These are phyloP conservation scores for Brienomyrus longianalis DNA, from an alignment of 2,113 vertebrate genomes.

Conservation along the genomic window DNA sequence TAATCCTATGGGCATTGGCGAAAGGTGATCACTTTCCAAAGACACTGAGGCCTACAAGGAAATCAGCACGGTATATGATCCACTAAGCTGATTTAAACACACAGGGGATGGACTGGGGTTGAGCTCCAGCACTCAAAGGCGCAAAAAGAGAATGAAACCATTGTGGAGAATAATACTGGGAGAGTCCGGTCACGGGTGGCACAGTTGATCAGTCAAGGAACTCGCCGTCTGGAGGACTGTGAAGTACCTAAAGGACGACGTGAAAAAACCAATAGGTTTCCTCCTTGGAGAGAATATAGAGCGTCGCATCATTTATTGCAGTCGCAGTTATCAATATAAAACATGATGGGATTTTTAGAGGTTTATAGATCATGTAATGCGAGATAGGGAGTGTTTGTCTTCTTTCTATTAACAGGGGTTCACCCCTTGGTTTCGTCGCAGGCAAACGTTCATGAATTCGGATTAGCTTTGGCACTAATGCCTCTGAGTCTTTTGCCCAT, in stretches of 20 bases:
- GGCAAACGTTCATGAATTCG: constrained; percentile 18
- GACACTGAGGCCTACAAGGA: constrained; percentile 91
- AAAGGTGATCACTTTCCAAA: constrained; percentile 95
- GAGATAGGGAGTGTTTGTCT: constrained; percentile 11
- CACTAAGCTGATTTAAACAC: constrained; percentile 96
- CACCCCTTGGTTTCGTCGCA: constrained; percentile 20
- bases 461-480: constrained; percentile 21
- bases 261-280: constrained; percentile 43
- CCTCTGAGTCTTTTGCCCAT: constrained; percentile 19
- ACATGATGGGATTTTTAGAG: constrained; percentile 27
- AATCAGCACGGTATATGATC: constrained; percentile 84
- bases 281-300: constrained; percentile 25
- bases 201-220: constrained; percentile 69
- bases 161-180: constrained; percentile 78
- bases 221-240: constrained; percentile 69
- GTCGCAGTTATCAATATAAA: constrained; percentile 26
- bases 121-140: constrained; percentile 76
- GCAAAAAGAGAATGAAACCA: constrained; percentile 76
- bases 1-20: constrained; percentile 92
- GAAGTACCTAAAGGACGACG: constrained; percentile 64
- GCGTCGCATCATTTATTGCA: constrained; percentile 22
- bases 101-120: constrained; percentile 79
- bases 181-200: constrained; percentile 75
- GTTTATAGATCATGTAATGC: constrained; percentile 26
- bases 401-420: constrained; percentile 18